Percentiles rank a stretch among this genome's conserved stretches.
Evolutionary conservation across 1,140 invertebrate genomes (phyloP).

Genomic region (Drosophila bocqueti): DNA sequence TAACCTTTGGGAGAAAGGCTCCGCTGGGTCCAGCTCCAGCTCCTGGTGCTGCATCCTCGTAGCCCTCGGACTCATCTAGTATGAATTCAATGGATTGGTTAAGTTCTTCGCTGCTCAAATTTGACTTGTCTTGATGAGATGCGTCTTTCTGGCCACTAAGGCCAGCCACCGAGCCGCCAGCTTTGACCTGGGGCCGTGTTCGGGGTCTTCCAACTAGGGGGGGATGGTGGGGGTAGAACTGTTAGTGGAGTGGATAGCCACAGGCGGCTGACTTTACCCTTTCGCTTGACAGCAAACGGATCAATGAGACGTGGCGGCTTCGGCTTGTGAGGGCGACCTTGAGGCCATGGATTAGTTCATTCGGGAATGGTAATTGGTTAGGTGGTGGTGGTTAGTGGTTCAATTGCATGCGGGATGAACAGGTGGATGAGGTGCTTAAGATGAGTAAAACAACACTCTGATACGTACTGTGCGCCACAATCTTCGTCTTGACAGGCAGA

Average conservation of each 20-base stretch:
- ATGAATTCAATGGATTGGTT: conserved; percentile 81
- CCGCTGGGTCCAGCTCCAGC: neutral
- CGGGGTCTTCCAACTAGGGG: conserved; percentile 85
- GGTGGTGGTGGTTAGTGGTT: neutral
- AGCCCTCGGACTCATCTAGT: conserved; percentile 64
- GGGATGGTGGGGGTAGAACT: conserved; percentile 34
- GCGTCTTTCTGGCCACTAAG: conserved; percentile 16
- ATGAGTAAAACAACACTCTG: neutral
- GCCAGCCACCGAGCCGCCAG: conserved; percentile 42
- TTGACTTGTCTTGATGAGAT: conserved; percentile 22
- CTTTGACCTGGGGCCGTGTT: conserved; percentile 70
- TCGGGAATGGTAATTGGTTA: conserved; percentile 4
- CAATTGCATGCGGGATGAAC: conserved; percentile 28
- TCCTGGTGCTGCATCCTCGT: conserved; percentile 38
- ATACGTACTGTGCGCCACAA: conserved; percentile 63
- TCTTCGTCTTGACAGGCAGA: conserved; percentile 57
- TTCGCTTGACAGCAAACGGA: conserved; percentile 81
- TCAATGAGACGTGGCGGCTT: conserved; percentile 70
- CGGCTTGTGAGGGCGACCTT: conserved; percentile 58
- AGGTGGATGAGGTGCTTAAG: neutral
- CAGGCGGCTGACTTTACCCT: conserved; percentile 64
- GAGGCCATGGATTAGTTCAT: conserved; percentile 7
- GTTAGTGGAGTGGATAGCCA: conserved; percentile 44
- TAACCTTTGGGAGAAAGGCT: conserved; percentile 24
- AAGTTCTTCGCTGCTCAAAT: conserved; percentile 72